A percentile compares a stretch with the other conserved stretches of the same genome.
phyloP scores from a whole-genome alignment of 2,797 vertebrate species.

The Labeo calbasu region DNA sequence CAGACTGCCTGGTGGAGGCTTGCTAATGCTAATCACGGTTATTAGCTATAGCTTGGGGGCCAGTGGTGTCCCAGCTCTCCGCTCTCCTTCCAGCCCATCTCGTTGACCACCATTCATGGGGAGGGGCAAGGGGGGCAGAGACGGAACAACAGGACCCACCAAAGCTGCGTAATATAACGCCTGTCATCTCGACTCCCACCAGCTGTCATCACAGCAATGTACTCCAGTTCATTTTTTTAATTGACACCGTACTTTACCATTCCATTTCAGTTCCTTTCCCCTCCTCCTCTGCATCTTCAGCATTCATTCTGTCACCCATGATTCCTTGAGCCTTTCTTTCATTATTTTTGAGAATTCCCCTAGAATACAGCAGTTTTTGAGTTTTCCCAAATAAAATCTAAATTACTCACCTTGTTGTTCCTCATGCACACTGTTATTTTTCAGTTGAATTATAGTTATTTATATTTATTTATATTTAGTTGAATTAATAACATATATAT shows the following conservation, averaged over 20 bases:
- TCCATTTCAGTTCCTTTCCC: conserved; percentile 75
- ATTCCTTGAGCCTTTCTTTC: conserved; percentile 66
- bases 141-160: conserved; percentile 71
- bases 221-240: conserved; percentile 92
- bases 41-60: conserved; percentile 85
- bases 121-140: conserved; percentile 58
- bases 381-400: background rate
- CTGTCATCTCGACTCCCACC: conserved; percentile 92
- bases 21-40: conserved; percentile 62
- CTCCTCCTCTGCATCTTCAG: conserved; percentile 37
- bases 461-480: too few species aligned
- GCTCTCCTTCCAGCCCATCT: conserved; percentile 51
- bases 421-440: too few species aligned
- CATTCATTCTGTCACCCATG: conserved; percentile 55
- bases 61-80: conserved; percentile 69
- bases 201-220: conserved; percentile 87
- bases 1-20: conserved; percentile 51
- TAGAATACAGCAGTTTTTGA: background rate
- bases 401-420: too few species aligned
- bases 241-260: conserved; percentile 91
- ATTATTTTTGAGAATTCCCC: conserved; percentile 44
- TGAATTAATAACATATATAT: too few species aligned
- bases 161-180: conserved; percentile 82
- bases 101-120: conserved; percentile 67
- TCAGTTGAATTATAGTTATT: too few species aligned